phyloP scores from a whole-genome alignment of 2,888 invertebrate genomes.

The Aporophyla lueneburgensis region DNA sequence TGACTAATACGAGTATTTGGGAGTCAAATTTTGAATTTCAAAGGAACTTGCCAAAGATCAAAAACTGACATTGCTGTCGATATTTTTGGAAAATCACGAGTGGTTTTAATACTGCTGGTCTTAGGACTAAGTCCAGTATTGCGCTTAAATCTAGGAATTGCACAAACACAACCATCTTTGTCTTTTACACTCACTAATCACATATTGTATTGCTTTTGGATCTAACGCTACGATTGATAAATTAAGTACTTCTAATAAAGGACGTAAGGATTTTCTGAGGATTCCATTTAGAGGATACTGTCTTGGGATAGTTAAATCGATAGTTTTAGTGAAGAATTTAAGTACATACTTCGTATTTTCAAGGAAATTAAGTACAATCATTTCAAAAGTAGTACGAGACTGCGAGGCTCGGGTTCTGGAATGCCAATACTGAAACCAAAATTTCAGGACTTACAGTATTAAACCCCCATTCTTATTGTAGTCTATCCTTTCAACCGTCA shows the following conservation, averaged over 20 bases:
- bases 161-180: constrained; percentile 89
- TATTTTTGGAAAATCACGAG: constrained; percentile 52
- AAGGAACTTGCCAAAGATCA: constrained; percentile 32
- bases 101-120: constrained; percentile 62
- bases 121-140: constrained; percentile 81
- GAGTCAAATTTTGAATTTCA: constrained; percentile 40
- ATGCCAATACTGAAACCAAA: background rate
- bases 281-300: constrained; percentile 33
- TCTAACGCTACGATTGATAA: constrained; percentile 71
- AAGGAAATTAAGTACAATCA: constrained; percentile 29
- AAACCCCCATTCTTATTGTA: background rate
- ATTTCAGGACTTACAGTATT: background rate
- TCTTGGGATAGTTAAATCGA: background rate
- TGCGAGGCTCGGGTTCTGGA: background rate
- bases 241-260: constrained; percentile 73
- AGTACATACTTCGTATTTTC: constrained; percentile 28
- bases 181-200: constrained; percentile 88
- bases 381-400: background rate
- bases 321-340: constrained; percentile 5
- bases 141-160: constrained; percentile 86
- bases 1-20: constrained; percentile 35
- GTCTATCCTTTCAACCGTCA: background rate
- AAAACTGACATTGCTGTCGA: constrained; percentile 17
- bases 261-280: constrained; percentile 60
- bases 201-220: constrained; percentile 87